Evolutionary conservation across 2,797 vertebrate genomes (phyloP).

Genomic region (Lagodon rhomboides): DNA sequence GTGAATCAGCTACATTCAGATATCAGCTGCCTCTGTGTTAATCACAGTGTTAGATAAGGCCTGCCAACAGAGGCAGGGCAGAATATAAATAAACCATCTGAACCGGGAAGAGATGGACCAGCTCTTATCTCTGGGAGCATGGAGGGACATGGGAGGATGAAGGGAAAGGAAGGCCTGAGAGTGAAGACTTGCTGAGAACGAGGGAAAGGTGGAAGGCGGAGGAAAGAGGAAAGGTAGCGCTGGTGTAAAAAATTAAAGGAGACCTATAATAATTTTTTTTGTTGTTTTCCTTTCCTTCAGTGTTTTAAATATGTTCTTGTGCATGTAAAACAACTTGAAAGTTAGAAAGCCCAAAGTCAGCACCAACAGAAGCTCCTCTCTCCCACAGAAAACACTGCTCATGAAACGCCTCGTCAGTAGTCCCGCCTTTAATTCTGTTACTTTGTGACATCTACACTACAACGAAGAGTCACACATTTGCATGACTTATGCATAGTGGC

Average conservation of each 20-base stretch:
- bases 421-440: too few species aligned
- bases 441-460: too few species aligned
- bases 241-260: background rate
- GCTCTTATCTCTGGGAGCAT: conserved; percentile 37
- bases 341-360: too few species aligned
- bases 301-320: too few species aligned
- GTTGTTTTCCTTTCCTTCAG: too few species aligned
- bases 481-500: too few species aligned
- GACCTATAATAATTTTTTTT: too few species aligned
- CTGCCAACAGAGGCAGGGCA: conserved; percentile 49
- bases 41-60: conserved; percentile 62
- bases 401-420: too few species aligned
- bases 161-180: background rate
- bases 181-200: conserved; percentile 12
- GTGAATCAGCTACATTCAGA: conserved; percentile 57
- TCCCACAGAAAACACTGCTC: too few species aligned
- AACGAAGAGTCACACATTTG: too few species aligned
- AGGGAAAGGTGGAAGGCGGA: background rate
- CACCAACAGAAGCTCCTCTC: too few species aligned
- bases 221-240: background rate
- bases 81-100: conserved; percentile 65
- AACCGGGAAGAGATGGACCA: conserved; percentile 36
- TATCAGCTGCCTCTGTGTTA: conserved; percentile 64
- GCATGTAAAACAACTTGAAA: too few species aligned
- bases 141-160: background rate